Percentiles rank a stretch among this genome's conserved stretches.
Evolutionary conservation across 2,888 invertebrate genomes (phyloP).

Genomic region (Drosophila macrospina): DNA sequence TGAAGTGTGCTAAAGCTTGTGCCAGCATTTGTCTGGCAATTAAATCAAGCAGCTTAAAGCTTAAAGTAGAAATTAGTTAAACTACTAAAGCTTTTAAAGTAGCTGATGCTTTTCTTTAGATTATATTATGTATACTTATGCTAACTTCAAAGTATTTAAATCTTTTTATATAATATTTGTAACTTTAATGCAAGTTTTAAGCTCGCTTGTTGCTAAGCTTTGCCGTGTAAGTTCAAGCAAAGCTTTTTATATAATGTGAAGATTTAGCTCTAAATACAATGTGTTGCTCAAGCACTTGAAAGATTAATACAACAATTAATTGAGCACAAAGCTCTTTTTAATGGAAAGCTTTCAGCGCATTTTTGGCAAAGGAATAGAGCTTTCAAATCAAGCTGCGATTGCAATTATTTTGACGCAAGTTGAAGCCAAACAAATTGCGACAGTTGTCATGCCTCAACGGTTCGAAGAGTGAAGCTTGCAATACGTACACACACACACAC

Average conservation of each 20-base stretch:
- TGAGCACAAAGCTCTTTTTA: too few species aligned
- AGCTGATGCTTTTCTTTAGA: too few species aligned
- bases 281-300: not conserved
- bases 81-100: too few species aligned
- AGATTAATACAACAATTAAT: not conserved
- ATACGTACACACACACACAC: not conserved
- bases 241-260: not conserved
- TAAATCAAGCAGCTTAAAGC: not conserved
- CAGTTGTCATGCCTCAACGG: not conserved
- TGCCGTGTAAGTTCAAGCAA: too few species aligned
- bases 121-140: not conserved
- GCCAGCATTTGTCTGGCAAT: too few species aligned
- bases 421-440: not conserved
- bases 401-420: not conserved
- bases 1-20: too few species aligned
- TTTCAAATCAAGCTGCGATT: not conserved
- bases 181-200: not conserved
- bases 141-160: not conserved
- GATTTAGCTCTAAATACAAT: not conserved
- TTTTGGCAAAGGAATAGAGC: too few species aligned
- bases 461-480: conserved; percentile 2
- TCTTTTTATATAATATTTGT: not conserved
- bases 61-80: too few species aligned
- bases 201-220: not conserved
- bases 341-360: too few species aligned